Evolutionary conservation across 92 coral and sea anemone genomes (phyloP).

Genomic region (Plumapathes pennacea): DNA sequence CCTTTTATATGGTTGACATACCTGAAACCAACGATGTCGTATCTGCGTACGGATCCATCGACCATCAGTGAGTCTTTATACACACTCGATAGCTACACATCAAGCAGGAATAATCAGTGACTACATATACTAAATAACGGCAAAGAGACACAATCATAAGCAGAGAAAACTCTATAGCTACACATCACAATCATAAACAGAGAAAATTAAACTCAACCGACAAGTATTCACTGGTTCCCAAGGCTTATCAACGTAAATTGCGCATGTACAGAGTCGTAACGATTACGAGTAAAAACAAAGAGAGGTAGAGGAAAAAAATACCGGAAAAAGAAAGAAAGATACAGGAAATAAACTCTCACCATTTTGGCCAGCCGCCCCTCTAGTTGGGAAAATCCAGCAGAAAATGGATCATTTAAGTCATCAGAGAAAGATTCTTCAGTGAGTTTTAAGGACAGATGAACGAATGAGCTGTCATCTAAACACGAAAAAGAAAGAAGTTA

Average conservation of each 20-base stretch:
- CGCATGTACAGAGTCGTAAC: too few relatives aligned
- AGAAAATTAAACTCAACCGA: too few relatives aligned
- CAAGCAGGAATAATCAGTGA: too few relatives aligned
- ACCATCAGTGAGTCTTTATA: conserved; percentile 11
- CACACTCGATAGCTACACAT: conserved; percentile 19
- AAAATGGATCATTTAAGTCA: conserved; percentile 24
- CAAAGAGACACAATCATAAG: too few relatives aligned
- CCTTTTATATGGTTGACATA: neutral
- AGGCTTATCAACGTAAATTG: too few relatives aligned
- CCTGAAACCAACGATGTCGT: conserved; percentile 44
- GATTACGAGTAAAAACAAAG: neutral
- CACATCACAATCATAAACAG: too few relatives aligned
- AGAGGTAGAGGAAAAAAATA: neutral
- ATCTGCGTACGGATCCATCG: too few relatives aligned
- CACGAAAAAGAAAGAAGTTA: conserved; percentile 1
- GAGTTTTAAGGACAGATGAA: conserved; percentile 31
- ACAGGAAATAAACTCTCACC: neutral
- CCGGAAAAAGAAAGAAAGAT: neutral
- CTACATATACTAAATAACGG: too few relatives aligned
- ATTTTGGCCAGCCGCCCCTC: conserved; percentile 2
- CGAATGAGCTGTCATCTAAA: conserved; percentile 3
- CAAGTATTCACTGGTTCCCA: too few relatives aligned
- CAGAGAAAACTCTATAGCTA: too few relatives aligned
- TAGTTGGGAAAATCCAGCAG: conserved; percentile 16
- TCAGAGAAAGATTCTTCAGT: neutral